Conservation (phyloP, 2,113 vertebrate genomes). For the Corvus moneduloides region DNA sequence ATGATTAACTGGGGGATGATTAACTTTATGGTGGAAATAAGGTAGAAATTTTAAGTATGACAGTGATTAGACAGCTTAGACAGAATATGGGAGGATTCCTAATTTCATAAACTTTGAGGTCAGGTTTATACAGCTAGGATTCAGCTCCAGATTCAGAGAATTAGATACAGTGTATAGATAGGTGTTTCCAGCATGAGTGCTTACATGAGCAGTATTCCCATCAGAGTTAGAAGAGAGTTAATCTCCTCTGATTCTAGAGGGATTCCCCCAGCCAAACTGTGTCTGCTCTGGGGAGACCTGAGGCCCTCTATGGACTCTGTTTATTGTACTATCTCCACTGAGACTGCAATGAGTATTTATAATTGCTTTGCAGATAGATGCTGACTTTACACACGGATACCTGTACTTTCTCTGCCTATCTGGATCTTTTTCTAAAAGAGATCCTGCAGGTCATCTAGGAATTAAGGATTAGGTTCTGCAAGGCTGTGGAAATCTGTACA, state of each 20-base stretch:
- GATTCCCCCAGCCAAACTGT: background rate
- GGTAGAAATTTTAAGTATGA: background rate
- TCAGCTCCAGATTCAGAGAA: background rate
- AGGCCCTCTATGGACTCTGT: fast-evolving
- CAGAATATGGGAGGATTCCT: background rate
- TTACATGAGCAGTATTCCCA: background rate
- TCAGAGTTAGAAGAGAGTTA: background rate
- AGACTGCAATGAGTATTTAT: background rate
- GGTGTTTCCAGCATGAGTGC: background rate
- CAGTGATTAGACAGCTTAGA: background rate
- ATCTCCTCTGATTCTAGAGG: background rate
- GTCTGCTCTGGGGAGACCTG: background rate
- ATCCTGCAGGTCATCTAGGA: background rate
- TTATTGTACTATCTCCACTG: background rate
- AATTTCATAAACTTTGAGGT: background rate
- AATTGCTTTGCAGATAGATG: background rate
- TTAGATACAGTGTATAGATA: background rate
- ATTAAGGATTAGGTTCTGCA: background rate
- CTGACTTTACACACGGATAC: background rate
- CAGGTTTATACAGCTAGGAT: background rate
- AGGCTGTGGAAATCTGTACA: background rate
- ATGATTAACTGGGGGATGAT: background rate
- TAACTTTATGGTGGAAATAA: background rate
- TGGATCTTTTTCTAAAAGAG: background rate
- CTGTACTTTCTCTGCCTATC: background rate